Evolutionary conservation across 2,888 invertebrate genomes (phyloP).

Genomic region (Pheosia tremula): DNA sequence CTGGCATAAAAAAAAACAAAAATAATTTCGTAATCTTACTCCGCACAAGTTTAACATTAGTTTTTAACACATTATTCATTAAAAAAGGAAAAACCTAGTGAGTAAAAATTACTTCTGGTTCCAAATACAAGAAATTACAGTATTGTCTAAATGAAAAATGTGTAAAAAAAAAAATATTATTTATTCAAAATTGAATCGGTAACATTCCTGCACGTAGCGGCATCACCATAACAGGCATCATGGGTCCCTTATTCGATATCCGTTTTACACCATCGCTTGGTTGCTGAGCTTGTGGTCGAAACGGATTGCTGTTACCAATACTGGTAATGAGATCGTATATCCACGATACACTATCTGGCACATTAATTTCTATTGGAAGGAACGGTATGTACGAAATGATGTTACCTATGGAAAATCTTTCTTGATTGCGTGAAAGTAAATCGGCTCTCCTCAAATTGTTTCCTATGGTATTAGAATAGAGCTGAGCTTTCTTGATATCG

Average conservation of each 20-base stretch:
- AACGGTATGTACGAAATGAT: conserved; percentile 82
- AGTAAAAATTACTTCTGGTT: too few species aligned
- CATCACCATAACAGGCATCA: conserved; percentile 54
- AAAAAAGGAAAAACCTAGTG: too few species aligned
- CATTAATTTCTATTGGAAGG: conserved; percentile 86
- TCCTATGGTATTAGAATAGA: conserved; percentile 25
- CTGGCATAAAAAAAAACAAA: too few species aligned
- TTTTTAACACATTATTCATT: too few species aligned
- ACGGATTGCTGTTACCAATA: conserved; percentile 62
- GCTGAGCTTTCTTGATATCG: conserved; percentile 16
- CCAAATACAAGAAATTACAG: too few species aligned
- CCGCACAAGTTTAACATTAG: too few species aligned
- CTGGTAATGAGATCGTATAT: conserved; percentile 63
- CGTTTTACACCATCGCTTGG: conserved; percentile 42
- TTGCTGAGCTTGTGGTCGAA: conserved; percentile 41
- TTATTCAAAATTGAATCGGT: conserved; percentile 16
- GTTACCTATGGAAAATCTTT: conserved; percentile 65
- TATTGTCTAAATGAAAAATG: too few species aligned
- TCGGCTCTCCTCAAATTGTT: conserved; percentile 31
- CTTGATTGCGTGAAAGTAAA: conserved; percentile 46
- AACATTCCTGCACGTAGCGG: conserved; percentile 42
- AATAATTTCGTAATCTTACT: too few species aligned
- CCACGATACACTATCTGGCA: conserved; percentile 84
- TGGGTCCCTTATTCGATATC: conserved; percentile 44
- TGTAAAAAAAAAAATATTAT: too few species aligned